Evolutionary conservation across 2,797 vertebrate genomes (phyloP).

Genomic region (Onychomys torridus): DNA sequence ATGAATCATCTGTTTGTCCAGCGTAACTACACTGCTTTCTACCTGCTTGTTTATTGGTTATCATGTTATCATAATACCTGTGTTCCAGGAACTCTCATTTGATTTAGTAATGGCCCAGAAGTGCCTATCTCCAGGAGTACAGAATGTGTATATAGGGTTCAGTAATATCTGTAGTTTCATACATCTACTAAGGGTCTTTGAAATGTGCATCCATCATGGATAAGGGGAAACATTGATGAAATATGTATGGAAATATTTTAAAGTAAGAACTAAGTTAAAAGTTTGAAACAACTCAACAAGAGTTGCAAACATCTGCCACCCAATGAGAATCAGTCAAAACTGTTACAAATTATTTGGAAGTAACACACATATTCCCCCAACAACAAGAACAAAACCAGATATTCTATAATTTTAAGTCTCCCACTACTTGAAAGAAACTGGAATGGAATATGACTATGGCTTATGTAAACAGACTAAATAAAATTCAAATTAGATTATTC

Average conservation of each 20-base stretch:
- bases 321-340: constrained; percentile 49
- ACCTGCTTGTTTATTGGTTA: neutral
- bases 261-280: constrained; percentile 58
- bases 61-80: neutral
- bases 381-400: neutral
- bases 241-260: constrained; percentile 37
- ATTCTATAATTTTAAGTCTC: constrained; percentile 11
- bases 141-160: neutral
- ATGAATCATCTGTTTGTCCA: neutral
- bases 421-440: constrained; percentile 17
- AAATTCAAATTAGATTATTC: constrained; percentile 29
- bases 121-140: neutral
- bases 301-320: constrained; percentile 11
- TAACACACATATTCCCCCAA: neutral
- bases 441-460: neutral
- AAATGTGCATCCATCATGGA: neutral
- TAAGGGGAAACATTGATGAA: neutral
- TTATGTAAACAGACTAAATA: constrained; percentile 11
- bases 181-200: neutral
- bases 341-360: constrained; percentile 40
- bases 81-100: neutral
- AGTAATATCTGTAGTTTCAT: neutral
- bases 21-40: neutral
- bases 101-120: neutral
- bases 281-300: constrained; percentile 46